Conservation (phyloP, 1,140 invertebrate genomes). For the Drosophila sproati region DNA sequence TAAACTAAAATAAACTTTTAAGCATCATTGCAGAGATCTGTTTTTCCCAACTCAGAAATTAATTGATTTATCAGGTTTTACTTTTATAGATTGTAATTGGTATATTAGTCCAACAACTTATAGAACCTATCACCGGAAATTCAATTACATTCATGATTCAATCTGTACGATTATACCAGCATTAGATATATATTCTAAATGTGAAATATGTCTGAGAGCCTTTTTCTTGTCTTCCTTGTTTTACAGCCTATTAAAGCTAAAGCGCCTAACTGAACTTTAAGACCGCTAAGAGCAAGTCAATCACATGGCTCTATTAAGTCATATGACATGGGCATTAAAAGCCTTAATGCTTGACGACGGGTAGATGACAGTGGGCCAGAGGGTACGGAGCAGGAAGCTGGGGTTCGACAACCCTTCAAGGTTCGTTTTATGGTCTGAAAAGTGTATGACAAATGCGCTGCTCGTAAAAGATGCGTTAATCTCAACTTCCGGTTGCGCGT, state of each 20-base stretch:
- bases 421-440: slow-evolving; percentile 74
- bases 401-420: slow-evolving; percentile 39
- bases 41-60: too few species aligned
- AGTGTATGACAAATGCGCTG: slow-evolving; percentile 81
- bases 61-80: too few species aligned
- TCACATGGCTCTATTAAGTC: slow-evolving; percentile 17
- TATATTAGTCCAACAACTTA: too few species aligned
- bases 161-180: too few species aligned
- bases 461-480: slow-evolving; percentile 75
- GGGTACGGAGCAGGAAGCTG: neutral
- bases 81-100: too few species aligned
- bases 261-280: neutral
- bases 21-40: too few species aligned
- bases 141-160: too few species aligned
- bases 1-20: too few species aligned
- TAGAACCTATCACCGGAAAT: too few species aligned
- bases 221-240: neutral
- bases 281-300: slow-evolving; percentile 11
- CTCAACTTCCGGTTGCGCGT: slow-evolving; percentile 60
- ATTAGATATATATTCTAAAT: too few species aligned
- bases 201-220: too few species aligned
- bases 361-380: too few species aligned
- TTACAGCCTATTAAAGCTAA: neutral
- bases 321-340: slow-evolving; percentile 22
- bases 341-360: slow-evolving; percentile 17